phyloP scores from a whole-genome alignment of 2,888 invertebrate species.

The Boloria euphrosyne region DNA sequence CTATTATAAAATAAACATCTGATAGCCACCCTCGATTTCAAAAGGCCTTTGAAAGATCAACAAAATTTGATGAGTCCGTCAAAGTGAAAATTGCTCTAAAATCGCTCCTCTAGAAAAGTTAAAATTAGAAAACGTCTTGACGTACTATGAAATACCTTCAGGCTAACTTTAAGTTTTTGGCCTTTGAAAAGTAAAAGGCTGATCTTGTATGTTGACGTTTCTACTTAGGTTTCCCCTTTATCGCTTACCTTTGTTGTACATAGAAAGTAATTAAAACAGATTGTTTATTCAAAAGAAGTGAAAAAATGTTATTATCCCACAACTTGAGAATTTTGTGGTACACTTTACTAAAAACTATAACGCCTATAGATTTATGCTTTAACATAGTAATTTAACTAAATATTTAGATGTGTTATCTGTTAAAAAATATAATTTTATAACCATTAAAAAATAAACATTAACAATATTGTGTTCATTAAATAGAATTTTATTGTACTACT shows the following conservation, averaged over 20 bases:
- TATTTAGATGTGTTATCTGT: too few relatives aligned
- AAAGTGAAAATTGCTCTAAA: constrained; percentile 70
- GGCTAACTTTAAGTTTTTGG: constrained; percentile 67
- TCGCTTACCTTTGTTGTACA: constrained; percentile 22
- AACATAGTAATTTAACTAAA: too few relatives aligned
- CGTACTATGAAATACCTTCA: constrained; percentile 72
- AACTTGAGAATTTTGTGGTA: too few relatives aligned
- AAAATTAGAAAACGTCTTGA: constrained; percentile 77
- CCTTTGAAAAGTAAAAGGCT: constrained; percentile 73
- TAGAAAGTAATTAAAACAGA: constrained; percentile 22
- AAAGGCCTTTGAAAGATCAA: constrained; percentile 59
- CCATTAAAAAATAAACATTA: too few relatives aligned
- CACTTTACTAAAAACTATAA: too few relatives aligned
- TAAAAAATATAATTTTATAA: too few relatives aligned
- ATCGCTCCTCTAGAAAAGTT: constrained; percentile 70
- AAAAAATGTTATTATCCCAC: too few relatives aligned
- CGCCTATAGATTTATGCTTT: too few relatives aligned
- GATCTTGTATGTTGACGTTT: constrained; percentile 57
- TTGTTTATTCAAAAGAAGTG: not conserved
- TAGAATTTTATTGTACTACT: too few relatives aligned
- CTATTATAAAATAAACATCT: constrained; percentile 21
- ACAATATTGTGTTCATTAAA: too few relatives aligned
- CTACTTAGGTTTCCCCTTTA: constrained; percentile 38
- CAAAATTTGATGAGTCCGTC: constrained; percentile 67
- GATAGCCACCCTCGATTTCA: constrained; percentile 19